phyloP scores from a whole-genome alignment of 2,113 vertebrate genomes.

The Hypomesus transpacificus region DNA sequence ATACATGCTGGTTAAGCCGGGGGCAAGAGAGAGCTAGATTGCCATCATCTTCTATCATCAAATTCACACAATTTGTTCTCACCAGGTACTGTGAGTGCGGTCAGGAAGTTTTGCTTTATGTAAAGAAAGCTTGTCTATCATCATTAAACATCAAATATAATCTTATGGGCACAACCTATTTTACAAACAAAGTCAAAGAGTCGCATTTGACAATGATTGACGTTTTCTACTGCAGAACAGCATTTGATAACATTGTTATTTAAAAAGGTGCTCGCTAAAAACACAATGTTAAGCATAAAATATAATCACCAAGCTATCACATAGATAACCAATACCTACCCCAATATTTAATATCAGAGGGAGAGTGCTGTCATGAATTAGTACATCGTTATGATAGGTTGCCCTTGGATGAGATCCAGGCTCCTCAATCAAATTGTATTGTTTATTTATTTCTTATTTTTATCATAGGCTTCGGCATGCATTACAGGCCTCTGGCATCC shows the following conservation, averaged over 20 bases:
- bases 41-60: background rate
- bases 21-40: background rate
- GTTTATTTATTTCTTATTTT: background rate
- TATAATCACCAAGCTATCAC: no score
- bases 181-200: no score
- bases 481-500: background rate
- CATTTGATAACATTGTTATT: no score
- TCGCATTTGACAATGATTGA: no score
- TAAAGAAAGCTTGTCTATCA: background rate
- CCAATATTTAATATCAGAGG: no score
- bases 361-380: background rate
- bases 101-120: background rate
- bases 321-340: no score
- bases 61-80: background rate
- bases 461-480: background rate
- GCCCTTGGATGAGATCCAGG: background rate
- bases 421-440: background rate
- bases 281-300: no score
- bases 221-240: no score
- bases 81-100: background rate
- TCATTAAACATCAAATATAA: no score
- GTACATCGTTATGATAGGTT: background rate
- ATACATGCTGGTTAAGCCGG: background rate
- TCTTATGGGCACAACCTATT: no score
- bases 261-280: no score